A percentile compares a stretch with the other conserved stretches of the same genome.
Evolutionary conservation across 2,888 invertebrate species (phyloP).

Genomic region (Hemistola chrysoprasaria): DNA sequence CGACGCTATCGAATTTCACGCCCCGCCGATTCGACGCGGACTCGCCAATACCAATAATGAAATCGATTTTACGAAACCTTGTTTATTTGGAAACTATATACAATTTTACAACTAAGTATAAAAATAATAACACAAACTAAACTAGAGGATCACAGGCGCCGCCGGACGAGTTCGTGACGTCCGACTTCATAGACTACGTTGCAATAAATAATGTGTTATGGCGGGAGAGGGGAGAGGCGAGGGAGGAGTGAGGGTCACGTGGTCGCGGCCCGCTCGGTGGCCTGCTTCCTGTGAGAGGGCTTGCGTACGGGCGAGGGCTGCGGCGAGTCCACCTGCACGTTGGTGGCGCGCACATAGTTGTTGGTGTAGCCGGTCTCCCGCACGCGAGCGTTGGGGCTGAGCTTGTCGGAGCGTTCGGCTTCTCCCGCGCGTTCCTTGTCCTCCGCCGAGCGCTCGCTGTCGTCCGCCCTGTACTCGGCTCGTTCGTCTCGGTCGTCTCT

Average conservation of each 20-base stretch:
- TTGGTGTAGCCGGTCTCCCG: conserved; percentile 38
- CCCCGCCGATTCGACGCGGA: conserved; percentile 42
- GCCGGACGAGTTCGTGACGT: conserved; percentile 13
- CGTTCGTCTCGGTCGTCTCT: conserved; percentile 31
- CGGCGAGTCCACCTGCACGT: conserved; percentile 51
- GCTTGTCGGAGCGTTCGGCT: conserved; percentile 40
- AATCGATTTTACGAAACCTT: conserved; percentile 70
- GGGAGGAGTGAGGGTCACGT: conserved; percentile 30
- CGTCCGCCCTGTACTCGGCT: conserved; percentile 35
- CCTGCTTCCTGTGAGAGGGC: conserved; percentile 33
- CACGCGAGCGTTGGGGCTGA: conserved; percentile 30
- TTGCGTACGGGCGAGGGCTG: conserved; percentile 42
- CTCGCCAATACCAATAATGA: conserved; percentile 52
- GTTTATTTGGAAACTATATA: conserved; percentile 73
- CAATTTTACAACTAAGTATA: conserved; percentile 65
- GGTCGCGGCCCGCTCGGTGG: conserved; percentile 28
- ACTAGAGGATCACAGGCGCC: conserved; percentile 55
- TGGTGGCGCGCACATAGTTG: conserved; percentile 54
- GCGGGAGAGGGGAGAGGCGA: conserved; percentile 47
- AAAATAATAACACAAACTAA: conserved; percentile 59
- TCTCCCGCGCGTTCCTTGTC: conserved; percentile 33
- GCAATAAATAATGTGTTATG: conserved; percentile 70
- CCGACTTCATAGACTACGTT: conserved; percentile 24
- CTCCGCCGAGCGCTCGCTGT: conserved; percentile 34
- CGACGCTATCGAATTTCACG: conserved; percentile 63